Base-by-base conservation (phyloP, 2,888 invertebrate species). In the Drosophila nr. medialis region DNA sequence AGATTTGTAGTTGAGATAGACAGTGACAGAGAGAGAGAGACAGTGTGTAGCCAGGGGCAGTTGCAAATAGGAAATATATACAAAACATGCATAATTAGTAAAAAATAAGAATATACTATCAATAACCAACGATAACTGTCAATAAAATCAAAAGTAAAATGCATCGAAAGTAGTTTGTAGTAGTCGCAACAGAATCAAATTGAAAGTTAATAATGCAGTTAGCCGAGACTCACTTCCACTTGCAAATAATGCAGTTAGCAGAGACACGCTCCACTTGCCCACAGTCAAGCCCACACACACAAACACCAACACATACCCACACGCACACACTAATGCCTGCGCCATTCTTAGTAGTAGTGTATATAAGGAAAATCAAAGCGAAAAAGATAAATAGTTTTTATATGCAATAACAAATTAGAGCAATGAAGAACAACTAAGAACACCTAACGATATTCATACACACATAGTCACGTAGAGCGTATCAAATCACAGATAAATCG, bases 81-180 rank as follows among this genome's bases (percentile, higher is more conserved):
- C 53, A 75, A 59, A 72, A 68, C 42, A 60, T 50, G 58, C 53
- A 70, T 62, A 69, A 69, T 72, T 58, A 83, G 63, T 56, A 24
- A 24, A 24, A 21, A 15, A 11, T 24, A 5, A 64, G 58, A 40
- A 84, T 64, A 60, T 51, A 29, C n/a, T 36, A 36, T 15, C 32
- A 34, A 80, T 90, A 86, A 86, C 89, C 90, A 86, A 86, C 86
- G 90, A 90, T 86, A 83, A 90, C 69, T 78, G 86, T 87, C 87
- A 86, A 90, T 86, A 76, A 78, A 83, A 87, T 90, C 86, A 87
- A 87, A 90, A 89, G 80, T 81, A 60, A 90, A 72, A 80, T 90
- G 87, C 86, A 90, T 89, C 90, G 86, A 87, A 87, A 49, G 58
- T 89, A 90, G 87, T 58, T 70, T 63, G 58, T 83, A 83, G 63